These are phyloP conservation scores for Corythoichthys intestinalis DNA, from an alignment of 2,113 vertebrate species.

Conservation along the genomic window DNA sequence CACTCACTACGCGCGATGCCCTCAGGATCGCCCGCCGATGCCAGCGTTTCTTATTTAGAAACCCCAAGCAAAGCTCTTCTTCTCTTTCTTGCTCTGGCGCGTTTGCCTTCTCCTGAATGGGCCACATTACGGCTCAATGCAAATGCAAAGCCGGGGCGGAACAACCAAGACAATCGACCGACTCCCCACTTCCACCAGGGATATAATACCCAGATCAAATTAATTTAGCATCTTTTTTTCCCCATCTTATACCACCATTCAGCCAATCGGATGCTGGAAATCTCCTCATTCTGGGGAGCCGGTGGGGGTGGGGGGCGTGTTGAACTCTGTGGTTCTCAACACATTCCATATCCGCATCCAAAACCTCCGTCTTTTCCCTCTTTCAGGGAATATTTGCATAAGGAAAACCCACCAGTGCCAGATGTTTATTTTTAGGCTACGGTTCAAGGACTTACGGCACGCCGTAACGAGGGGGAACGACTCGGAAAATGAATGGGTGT, in stretches of 20 bases:
- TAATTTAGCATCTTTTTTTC: constrained; percentile 60
- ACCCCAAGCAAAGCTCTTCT: constrained; percentile 63
- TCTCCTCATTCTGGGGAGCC: constrained; percentile 52
- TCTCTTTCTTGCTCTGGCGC: neutral
- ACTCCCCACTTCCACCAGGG: constrained; percentile 63
- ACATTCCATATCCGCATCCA: constrained; percentile 70
- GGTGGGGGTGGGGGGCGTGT: constrained; percentile 22
- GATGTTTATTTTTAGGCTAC: constrained; percentile 75
- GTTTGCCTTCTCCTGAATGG: constrained; percentile 49
- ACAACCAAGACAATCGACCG: constrained; percentile 73
- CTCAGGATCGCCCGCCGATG: constrained; percentile 49
- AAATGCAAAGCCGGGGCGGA: constrained; percentile 68
- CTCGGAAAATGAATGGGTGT: constrained; percentile 35
- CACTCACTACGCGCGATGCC: constrained; percentile 25
- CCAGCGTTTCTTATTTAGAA: constrained; percentile 70
- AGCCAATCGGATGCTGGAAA: constrained; percentile 70
- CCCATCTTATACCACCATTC: constrained; percentile 45
- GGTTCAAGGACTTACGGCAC: constrained; percentile 67
- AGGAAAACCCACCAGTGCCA: constrained; percentile 61
- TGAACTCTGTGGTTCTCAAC: constrained; percentile 68
- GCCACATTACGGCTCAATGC: constrained; percentile 69
- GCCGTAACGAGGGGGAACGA: constrained; percentile 55
- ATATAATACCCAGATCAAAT: constrained; percentile 79
- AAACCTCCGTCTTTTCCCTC: constrained; percentile 59
- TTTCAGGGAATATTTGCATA: constrained; percentile 70